Conservation (phyloP, 1,140 invertebrate genomes). For the Chironomus striatipennis region DNA sequence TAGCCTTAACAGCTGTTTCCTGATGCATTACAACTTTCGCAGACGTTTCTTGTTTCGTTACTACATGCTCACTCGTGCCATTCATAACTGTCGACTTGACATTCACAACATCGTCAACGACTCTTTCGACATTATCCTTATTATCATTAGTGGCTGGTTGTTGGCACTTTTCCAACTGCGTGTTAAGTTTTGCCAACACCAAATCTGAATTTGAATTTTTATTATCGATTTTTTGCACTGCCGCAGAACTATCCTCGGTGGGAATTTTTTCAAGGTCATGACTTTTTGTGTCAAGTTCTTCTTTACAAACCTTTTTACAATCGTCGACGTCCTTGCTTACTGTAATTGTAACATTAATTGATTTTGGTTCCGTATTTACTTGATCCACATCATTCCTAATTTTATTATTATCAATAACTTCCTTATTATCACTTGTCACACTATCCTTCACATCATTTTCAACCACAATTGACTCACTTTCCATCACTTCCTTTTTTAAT, state of each 20-base stretch:
- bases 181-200: neutral
- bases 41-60: too few species aligned
- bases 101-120: neutral
- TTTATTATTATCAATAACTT: neutral
- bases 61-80: too few species aligned
- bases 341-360: neutral
- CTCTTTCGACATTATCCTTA: neutral
- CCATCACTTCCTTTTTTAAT: slow-evolving; percentile 19
- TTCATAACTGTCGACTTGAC: too few species aligned
- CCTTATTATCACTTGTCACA: neutral
- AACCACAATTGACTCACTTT: neutral
- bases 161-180: slow-evolving; percentile 20
- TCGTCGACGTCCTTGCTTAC: neutral
- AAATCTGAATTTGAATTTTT: neutral
- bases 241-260: neutral
- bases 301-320: neutral
- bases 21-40: too few species aligned
- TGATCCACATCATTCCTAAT: neutral
- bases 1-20: neutral
- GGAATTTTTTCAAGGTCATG: neutral
- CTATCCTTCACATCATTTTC: neutral
- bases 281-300: neutral
- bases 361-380: too few species aligned
- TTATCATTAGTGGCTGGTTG: neutral
- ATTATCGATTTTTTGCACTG: slow-evolving; percentile 18